Evolutionary conservation across 2,797 vertebrate species (phyloP).

Genomic region (Geotrypetes seraphini): DNA sequence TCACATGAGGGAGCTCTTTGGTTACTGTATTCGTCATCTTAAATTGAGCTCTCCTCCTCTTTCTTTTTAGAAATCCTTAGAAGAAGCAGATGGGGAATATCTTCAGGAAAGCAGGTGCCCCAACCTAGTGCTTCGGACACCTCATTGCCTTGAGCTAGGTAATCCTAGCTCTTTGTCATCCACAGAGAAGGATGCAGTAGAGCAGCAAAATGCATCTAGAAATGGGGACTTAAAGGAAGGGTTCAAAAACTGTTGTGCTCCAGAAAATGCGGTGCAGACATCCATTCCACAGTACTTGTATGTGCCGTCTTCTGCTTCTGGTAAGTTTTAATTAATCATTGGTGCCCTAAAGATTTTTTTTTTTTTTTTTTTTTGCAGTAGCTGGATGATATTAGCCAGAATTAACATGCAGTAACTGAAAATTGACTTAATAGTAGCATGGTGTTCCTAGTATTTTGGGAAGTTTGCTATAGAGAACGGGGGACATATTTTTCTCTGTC

Average conservation of each 20-base stretch:
- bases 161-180: constrained; percentile 5
- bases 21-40: too few relatives aligned
- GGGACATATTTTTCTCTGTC: too few relatives aligned
- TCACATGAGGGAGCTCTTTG: too few relatives aligned
- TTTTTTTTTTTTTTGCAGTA: too few relatives aligned
- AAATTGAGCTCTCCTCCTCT: too few relatives aligned
- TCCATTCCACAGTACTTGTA: constrained; percentile 67
- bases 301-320: constrained; percentile 63
- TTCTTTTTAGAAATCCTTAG: constrained; percentile 31
- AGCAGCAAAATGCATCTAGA: constrained; percentile 17
- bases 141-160: background rate
- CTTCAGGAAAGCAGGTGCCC: background rate
- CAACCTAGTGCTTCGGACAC: constrained; percentile 10
- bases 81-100: constrained; percentile 12
- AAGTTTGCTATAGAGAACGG: too few relatives aligned
- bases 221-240: constrained; percentile 22
- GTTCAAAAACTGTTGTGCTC: constrained; percentile 20
- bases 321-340: too few relatives aligned
- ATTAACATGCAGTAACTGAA: too few relatives aligned
- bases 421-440: too few relatives aligned
- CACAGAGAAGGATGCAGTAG: constrained; percentile 3
- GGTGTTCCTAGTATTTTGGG: too few relatives aligned
- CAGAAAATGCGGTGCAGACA: constrained; percentile 25
- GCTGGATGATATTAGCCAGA: too few relatives aligned
- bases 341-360: too few relatives aligned